These are phyloP conservation scores for Lasioglossum albipes DNA, from an alignment of 1,140 invertebrate species.

Conservation along the genomic window DNA sequence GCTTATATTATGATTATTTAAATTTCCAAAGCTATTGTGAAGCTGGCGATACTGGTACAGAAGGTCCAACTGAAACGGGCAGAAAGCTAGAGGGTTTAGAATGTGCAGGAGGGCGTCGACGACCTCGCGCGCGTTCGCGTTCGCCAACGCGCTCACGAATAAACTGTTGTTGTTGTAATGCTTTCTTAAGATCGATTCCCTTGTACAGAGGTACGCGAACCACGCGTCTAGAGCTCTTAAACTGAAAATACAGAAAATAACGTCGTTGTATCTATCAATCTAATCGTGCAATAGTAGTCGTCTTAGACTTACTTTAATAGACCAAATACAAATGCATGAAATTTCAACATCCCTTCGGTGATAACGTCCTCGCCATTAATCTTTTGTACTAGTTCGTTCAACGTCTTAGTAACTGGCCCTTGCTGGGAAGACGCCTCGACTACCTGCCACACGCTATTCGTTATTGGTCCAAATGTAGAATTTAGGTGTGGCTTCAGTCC, in stretches of 20 bases:
- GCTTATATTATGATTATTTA: conserved; percentile 81
- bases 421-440: conserved; percentile 93
- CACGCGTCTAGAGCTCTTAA: conserved; percentile 91
- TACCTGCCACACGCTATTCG: conserved; percentile 93
- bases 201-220: conserved; percentile 90
- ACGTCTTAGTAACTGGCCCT: conserved; percentile 90
- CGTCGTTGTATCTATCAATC: not conserved
- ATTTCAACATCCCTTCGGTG: conserved; percentile 91
- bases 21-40: conserved; percentile 87
- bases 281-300: not conserved
- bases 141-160: conserved; percentile 85
- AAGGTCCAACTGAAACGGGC: conserved; percentile 90
- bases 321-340: conserved; percentile 94
- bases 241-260: conserved; percentile 79
- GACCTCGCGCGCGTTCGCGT: conserved; percentile 83
- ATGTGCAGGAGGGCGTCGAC: conserved; percentile 87
- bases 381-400: conserved; percentile 91
- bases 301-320: conserved; percentile 88
- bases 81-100: conserved; percentile 87
- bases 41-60: conserved; percentile 89
- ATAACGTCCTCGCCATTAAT: conserved; percentile 92
- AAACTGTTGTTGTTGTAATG: conserved; percentile 89
- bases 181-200: conserved; percentile 89
- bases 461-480: conserved; percentile 91
- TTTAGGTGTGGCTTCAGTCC: conserved; percentile 89